Evolutionary conservation across 1,140 invertebrate species (phyloP).

Genomic region (Popillia japonica): DNA sequence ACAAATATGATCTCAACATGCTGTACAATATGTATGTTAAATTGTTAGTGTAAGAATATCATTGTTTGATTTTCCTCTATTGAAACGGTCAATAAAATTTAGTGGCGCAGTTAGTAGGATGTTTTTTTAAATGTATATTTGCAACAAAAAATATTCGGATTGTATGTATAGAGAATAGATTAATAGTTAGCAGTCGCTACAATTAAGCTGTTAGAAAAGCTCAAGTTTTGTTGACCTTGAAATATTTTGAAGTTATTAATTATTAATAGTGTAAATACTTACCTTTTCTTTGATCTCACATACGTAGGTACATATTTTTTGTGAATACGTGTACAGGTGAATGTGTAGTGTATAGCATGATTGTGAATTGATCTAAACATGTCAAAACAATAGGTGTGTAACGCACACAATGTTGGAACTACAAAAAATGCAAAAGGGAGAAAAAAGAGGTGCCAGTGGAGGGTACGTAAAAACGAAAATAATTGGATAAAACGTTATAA

Average conservation of each 20-base stretch:
- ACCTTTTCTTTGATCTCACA: too few relatives aligned
- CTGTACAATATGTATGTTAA: neutral
- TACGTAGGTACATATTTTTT: too few relatives aligned
- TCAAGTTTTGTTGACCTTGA: too few relatives aligned
- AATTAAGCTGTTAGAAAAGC: too few relatives aligned
- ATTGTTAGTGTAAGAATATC: neutral
- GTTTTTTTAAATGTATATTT: too few relatives aligned
- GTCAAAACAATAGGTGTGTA: neutral
- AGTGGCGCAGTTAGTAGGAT: too few relatives aligned
- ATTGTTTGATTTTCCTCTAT: neutral
- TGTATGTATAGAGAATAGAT: too few relatives aligned
- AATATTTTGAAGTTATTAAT: too few relatives aligned
- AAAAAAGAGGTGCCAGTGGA: neutral
- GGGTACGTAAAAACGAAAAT: slow-evolving; percentile 12
- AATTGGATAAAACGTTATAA: slow-evolving; percentile 21
- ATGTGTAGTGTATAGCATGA: neutral
- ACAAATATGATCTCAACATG: neutral
- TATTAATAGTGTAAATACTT: too few relatives aligned
- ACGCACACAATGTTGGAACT: neutral
- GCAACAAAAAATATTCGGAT: too few relatives aligned
- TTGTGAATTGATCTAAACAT: neutral
- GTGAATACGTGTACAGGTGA: neutral
- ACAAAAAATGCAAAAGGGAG: neutral
- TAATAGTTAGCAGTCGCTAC: too few relatives aligned
- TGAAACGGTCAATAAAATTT: too few relatives aligned